Evolutionary conservation across 2,797 vertebrate species (phyloP), one percentile per base, ranked within the genome.

Genomic region (Atherinosoma microstoma): DNA sequence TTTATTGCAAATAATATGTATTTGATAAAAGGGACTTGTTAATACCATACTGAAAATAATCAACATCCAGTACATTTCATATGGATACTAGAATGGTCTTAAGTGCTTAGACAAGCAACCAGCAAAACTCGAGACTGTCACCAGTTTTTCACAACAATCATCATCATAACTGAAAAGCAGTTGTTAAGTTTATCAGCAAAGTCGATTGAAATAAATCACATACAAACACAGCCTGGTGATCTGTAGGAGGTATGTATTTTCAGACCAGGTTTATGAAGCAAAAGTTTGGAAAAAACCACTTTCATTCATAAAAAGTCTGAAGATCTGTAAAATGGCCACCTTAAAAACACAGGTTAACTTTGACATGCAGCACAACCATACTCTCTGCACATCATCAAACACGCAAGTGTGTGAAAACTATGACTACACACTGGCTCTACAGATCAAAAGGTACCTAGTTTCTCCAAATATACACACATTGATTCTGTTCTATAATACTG

Each of bases 361-460:
- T 87, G 92, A 94, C 95, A 95, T 95, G 94, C 95, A 95, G 94
- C 92, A 95, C 94, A 94, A 93, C 91, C 94, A 95, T 91, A 90
- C 93, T 93, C 90, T 94, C 94, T 94, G 94, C 94, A 95, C 94
- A 95, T 93, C 87, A 70, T 94, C 92, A 92, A 93, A 94, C 92
- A 95, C 93, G 89, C 91, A 81, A 91, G 93, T 94, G 94, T 95
- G 92, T 94, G 87, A 92, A 91, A 93, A 93, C 93, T 94, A 94
- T 87, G 91, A 93, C 93, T 94, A 94, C 90, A 94, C 94, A 93
- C 92, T 90, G 92, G 93, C 91, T 94, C 94, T 95, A 94, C 90
- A 93, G 94, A 94, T 93, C 86, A 93, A 94, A 94, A 93, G 89
- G 78, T 91, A 85, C 89, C 89, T 94, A 94, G 93, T 92, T 92